Conservation (phyloP, 2,888 invertebrate species). For the Lordiphosa andalusiaca region DNA sequence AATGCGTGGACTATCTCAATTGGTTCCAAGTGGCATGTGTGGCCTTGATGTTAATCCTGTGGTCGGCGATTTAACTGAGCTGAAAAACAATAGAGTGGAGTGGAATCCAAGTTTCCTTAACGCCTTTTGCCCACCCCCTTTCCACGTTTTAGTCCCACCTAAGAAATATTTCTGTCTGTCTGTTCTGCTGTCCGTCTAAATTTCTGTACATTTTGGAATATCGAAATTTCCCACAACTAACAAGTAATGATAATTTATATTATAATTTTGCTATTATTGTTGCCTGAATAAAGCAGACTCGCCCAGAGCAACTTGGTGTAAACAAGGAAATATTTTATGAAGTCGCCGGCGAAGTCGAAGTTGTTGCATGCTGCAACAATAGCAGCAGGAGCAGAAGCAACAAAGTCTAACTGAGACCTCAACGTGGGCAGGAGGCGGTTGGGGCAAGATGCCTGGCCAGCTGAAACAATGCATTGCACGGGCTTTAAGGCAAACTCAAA, state of each 20-base stretch:
- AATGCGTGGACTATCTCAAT: background rate
- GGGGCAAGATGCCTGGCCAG: conserved; percentile 18
- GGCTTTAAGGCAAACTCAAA: conserved; percentile 1
- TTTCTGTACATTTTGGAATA: conserved; percentile 3
- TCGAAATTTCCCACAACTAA: background rate
- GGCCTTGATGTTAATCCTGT: conserved; percentile 1
- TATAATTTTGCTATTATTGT: conserved; percentile 15
- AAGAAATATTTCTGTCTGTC: background rate
- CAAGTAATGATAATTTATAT: background rate
- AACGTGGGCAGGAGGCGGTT: background rate
- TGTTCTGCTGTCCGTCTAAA: conserved; percentile 4
- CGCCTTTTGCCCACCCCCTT: too few relatives aligned
- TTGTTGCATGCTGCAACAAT: conserved; percentile 25
- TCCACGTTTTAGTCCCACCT: background rate
- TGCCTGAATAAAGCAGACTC: background rate
- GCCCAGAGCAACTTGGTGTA: conserved; percentile 13
- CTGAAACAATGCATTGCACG: conserved; percentile 36
- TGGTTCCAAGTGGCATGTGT: conserved; percentile 13
- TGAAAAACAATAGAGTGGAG: too few relatives aligned
- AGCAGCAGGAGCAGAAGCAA: background rate
- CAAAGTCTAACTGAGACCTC: background rate
- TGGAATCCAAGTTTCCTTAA: background rate
- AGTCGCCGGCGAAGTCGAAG: conserved; percentile 35
- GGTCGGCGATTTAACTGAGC: background rate
- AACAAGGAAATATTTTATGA: conserved; percentile 35